Base-by-base conservation (phyloP, 2,888 invertebrate genomes). In the Parnassius orleans region DNA sequence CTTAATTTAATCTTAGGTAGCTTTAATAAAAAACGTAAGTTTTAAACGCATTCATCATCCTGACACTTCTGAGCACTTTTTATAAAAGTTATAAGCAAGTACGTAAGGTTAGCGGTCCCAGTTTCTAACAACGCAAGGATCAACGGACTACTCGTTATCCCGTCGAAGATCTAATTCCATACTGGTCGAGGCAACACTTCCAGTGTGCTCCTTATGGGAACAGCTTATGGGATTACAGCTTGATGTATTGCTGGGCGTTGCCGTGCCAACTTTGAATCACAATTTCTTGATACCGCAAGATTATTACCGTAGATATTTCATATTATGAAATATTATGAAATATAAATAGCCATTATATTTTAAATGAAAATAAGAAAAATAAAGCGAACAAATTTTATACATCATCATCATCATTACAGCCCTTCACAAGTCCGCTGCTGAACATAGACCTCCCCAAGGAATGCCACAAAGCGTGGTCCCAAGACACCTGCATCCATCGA, bases 61-160 rank as follows among this genome's bases (percentile, higher is more conserved):
- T 47, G 43, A 42, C 11, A 19, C 53, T 33, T 33, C 33, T 33
- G 33, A 33, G 7, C 33, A 7, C 33, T 3, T 7, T 33, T 33
- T 33, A 33, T 33, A 7, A 3, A 33, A 33, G 33, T 33, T 33
- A 33, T 33, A 33, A 7, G 5, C 1, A 33, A 33, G 33, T 33
- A 33, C 7, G 33, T 33, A 33, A 33, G 19, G 3, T 14, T n/a
- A 46, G 51, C 59, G 51, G 43, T 33, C 48, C 46, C n/a, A 12
- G 33, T 43, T 51, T 51, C 60, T 46, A 42, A 53, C 56, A 47
- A 44, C 54, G 55, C 9, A 51, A 51, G 58, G 61, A 61, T 55
- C 57, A 57, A 61, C 53, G 60, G 33, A 52, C 56, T 44, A 24
- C 41, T 57, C 58, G 63, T 55, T 63, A 63, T 63, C 62, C 57